Evolutionary conservation across 1,140 invertebrate genomes (phyloP).

Genomic region (Marisa cornuarietis): DNA sequence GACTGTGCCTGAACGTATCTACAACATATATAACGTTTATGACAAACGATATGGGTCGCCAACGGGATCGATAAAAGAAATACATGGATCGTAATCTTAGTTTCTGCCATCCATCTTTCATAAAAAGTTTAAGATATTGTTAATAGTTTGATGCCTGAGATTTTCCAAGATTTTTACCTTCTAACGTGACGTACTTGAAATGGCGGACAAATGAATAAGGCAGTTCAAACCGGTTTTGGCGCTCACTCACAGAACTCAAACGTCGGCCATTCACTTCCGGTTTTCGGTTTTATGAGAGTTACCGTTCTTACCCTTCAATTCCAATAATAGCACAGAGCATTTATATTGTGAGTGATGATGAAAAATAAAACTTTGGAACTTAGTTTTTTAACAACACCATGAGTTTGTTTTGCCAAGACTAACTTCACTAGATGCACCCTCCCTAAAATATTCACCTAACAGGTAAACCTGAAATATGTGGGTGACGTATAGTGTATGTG

Average conservation of each 20-base stretch:
- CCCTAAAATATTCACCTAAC: too few relatives aligned
- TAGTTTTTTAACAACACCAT: too few relatives aligned
- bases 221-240: constrained; percentile 35
- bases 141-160: constrained; percentile 4
- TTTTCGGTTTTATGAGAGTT: neutral
- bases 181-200: neutral
- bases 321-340: too few relatives aligned
- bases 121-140: neutral
- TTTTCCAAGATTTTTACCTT: constrained; percentile 14
- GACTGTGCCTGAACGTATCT: neutral
- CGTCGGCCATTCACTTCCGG: constrained; percentile 18
- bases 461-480: too few relatives aligned
- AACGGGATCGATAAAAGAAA: neutral
- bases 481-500: too few relatives aligned
- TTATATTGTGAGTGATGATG: too few relatives aligned
- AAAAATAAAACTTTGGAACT: too few relatives aligned
- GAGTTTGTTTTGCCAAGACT: too few relatives aligned
- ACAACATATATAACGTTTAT: neutral
- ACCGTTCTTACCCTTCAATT: neutral
- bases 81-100: neutral
- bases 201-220: constrained; percentile 8
- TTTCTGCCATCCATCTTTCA: neutral
- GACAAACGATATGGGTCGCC: neutral
- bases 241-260: constrained; percentile 6
- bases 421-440: too few relatives aligned